Conservation (phyloP, 2,797 vertebrate species). For the Tolypeutes matacus region DNA sequence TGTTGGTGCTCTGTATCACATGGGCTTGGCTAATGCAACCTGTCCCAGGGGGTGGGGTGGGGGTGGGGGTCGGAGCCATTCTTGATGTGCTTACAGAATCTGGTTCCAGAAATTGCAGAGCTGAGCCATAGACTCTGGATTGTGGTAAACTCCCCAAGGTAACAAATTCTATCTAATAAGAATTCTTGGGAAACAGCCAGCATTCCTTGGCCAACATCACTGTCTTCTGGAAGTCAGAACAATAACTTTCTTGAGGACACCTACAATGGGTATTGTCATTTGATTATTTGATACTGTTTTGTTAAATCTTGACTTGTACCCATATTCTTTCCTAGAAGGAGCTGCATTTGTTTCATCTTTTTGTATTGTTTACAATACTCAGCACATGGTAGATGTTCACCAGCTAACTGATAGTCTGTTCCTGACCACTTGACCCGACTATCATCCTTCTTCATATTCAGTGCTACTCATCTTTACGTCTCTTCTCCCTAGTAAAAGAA, state of each 20-base stretch:
- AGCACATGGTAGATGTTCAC: background rate
- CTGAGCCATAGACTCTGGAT: background rate
- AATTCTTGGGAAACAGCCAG: background rate
- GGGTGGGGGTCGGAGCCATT: background rate
- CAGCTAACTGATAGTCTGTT: background rate
- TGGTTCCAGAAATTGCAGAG: conserved; percentile 5
- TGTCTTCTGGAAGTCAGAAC: background rate
- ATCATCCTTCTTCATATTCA: background rate
- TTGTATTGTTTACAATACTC: background rate
- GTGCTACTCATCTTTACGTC: background rate
- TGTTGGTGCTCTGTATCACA: background rate
- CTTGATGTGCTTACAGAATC: background rate
- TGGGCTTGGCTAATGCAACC: background rate
- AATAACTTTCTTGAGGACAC: background rate
- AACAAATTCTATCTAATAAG: conserved; percentile 9
- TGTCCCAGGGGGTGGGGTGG: background rate
- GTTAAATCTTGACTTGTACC: background rate
- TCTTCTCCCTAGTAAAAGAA: background rate
- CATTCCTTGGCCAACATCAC: background rate
- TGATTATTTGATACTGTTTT: background rate
- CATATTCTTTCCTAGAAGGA: background rate
- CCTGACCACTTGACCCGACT: background rate
- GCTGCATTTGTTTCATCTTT: conserved; percentile 15
- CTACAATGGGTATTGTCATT: background rate
- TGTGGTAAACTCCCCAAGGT: background rate